phyloP scores from a whole-genome alignment of 2,797 vertebrate species.

The Clarias fuscus region DNA sequence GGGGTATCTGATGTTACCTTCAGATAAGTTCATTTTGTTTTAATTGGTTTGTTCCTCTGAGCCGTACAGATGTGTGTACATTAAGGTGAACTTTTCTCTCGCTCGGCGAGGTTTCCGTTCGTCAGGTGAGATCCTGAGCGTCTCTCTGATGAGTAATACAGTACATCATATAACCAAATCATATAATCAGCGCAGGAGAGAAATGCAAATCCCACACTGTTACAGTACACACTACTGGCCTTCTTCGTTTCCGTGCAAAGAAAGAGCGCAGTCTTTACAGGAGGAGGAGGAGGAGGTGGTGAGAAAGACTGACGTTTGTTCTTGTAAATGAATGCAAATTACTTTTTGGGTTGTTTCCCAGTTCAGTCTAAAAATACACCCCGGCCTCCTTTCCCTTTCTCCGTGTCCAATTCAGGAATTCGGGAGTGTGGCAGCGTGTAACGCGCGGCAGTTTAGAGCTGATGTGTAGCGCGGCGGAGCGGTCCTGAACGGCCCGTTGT shows the following conservation, averaged over 20 bases:
- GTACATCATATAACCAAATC: not conserved
- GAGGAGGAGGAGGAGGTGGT: not conserved
- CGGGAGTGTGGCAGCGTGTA: too few species aligned
- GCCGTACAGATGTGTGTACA: not conserved
- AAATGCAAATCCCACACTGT: constrained; percentile 1
- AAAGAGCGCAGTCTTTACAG: not conserved
- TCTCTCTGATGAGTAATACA: not conserved
- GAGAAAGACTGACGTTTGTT: not conserved
- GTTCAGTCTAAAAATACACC: constrained; percentile 39
- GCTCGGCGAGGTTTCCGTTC: not conserved
- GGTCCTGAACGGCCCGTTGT: not conserved
- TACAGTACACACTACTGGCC: not conserved
- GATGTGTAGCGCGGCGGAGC: not conserved
- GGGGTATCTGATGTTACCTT: not conserved
- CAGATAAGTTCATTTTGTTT: not conserved
- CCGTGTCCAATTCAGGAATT: constrained; percentile 19
- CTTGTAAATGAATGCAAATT: constrained; percentile 38
- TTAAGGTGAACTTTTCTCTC: not conserved
- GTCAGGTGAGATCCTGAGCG: too few species aligned
- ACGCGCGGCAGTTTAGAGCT: not conserved
- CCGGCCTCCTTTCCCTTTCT: constrained; percentile 16
- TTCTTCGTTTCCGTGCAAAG: not conserved
- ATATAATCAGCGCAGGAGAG: not conserved
- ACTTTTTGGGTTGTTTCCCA: constrained; percentile 36
- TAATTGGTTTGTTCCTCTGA: not conserved